Evolutionary conservation across 2,888 invertebrate species (phyloP), one percentile per base, ranked within the genome.

Genomic region (Andrena haemorrhoa): DNA sequence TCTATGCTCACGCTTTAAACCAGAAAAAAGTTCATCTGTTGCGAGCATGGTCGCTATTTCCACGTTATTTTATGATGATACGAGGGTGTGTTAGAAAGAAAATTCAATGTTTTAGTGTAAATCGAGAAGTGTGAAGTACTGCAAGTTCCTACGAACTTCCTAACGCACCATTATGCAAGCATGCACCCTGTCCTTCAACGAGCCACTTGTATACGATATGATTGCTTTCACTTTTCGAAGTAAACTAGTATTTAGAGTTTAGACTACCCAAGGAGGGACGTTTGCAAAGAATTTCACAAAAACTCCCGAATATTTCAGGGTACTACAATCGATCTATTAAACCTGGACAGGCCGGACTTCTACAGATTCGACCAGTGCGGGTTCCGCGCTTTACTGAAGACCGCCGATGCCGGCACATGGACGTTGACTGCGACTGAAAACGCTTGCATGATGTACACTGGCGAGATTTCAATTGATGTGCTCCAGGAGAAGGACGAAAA

Each of bases 321-420:
- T 0, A 51, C 26, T 7, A 3, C 12, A 8, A 16, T 61, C 26
- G 53, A 77, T 58, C 20, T 77, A 1, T 12, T 70, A 1, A 47
- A 16, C 3, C 33, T 35, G 26, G 6, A 53, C 2, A 56, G 23
- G 3, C 51, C 70, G 2, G 49, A 79, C 53, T 31, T 87, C 20
- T 68, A 76, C 51, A 79, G 75, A 51, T 83, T 83, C 29, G 79
- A 76, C 12, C 58, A 75, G 58, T 91, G 91, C 33, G 90, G 90
- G 7, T 84, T 87, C 3, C 79, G 85, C 69, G 81, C 89, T 41
- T 70, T 71, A n/a, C 66, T 78, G 3, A 79, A 82, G 29, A 5
- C 20, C 2, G 71, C 41, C 33, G 64, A 72, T 20, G 8, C 23
- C 7, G 83, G 84, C 26, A 26, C 29, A 26, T 90, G 88, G 89